Percentiles rank a stretch among this genome's conserved stretches.
Conservation (phyloP, 1,140 invertebrate genomes). For the Probaryconus sp. region DNA sequence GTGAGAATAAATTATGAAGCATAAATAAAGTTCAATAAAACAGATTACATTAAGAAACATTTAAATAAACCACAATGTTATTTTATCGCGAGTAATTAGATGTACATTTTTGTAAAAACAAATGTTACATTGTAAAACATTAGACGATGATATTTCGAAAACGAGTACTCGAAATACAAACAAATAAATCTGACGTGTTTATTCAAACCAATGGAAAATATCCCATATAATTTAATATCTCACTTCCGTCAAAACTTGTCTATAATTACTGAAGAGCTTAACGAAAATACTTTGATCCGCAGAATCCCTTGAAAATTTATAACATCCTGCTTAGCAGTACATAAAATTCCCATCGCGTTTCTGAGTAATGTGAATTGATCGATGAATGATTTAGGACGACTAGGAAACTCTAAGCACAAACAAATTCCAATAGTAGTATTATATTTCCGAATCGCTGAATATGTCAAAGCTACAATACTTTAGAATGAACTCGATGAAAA, state of each 20-base stretch:
- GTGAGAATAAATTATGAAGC: too few species aligned
- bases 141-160: too few species aligned
- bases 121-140: too few species aligned
- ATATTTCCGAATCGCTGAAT: slow-evolving; percentile 47
- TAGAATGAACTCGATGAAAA: slow-evolving; percentile 38
- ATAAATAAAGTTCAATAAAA: too few species aligned
- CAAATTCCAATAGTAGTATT: slow-evolving; percentile 40
- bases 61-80: background rate
- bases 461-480: slow-evolving; percentile 38
- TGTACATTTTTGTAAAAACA: too few species aligned
- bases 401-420: slow-evolving; percentile 29
- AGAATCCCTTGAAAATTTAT: slow-evolving; percentile 38
- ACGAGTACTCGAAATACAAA: too few species aligned
- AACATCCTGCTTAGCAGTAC: slow-evolving; percentile 50
- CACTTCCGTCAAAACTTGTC: slow-evolving; percentile 33
- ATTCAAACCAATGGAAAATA: too few species aligned
- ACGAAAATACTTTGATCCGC: slow-evolving; percentile 37
- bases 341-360: slow-evolving; percentile 44
- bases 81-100: too few species aligned
- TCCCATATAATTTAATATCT: slow-evolving; percentile 29
- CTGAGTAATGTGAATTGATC: slow-evolving; percentile 43
- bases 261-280: slow-evolving; percentile 26
- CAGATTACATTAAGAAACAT: too few species aligned
- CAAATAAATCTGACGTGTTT: too few species aligned
- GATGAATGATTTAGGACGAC: slow-evolving; percentile 13